phyloP scores from a whole-genome alignment of 2,888 invertebrate species.

The Eupithecia tripunctaria region DNA sequence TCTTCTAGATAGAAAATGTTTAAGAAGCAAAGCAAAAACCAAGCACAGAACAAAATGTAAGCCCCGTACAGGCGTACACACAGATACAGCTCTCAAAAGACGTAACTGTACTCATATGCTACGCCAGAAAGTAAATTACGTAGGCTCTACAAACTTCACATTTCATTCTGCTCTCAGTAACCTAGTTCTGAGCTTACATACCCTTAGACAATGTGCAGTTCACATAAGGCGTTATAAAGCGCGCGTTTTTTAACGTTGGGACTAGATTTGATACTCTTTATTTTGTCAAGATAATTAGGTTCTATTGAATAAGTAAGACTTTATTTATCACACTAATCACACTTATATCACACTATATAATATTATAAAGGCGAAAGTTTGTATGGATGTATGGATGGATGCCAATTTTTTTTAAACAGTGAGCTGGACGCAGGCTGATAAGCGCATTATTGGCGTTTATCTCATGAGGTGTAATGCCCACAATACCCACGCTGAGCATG shows the following conservation, averaged over 20 bases:
- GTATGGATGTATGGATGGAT: too few relatives aligned
- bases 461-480: too few relatives aligned
- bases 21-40: background rate
- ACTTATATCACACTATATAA: too few relatives aligned
- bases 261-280: too few relatives aligned
- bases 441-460: too few relatives aligned
- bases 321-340: too few relatives aligned
- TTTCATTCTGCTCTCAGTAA: slow-evolving; percentile 53
- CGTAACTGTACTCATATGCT: background rate
- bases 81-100: slow-evolving; percentile 14
- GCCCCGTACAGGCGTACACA: background rate
- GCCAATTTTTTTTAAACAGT: too few relatives aligned
- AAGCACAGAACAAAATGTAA: background rate
- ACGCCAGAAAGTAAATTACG: slow-evolving; percentile 53
- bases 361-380: too few relatives aligned
- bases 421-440: too few relatives aligned
- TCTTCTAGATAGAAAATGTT: background rate
- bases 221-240: background rate
- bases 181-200: slow-evolving; percentile 51
- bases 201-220: background rate
- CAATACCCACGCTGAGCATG: too few relatives aligned
- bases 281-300: too few relatives aligned
- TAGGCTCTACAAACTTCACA: slow-evolving; percentile 24
- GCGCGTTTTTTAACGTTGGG: background rate
- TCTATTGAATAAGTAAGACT: too few relatives aligned